Evolutionary conservation across 2,888 invertebrate species (phyloP), one percentile per base, ranked within the genome.

Genomic region (Abrostola tripartita): DNA sequence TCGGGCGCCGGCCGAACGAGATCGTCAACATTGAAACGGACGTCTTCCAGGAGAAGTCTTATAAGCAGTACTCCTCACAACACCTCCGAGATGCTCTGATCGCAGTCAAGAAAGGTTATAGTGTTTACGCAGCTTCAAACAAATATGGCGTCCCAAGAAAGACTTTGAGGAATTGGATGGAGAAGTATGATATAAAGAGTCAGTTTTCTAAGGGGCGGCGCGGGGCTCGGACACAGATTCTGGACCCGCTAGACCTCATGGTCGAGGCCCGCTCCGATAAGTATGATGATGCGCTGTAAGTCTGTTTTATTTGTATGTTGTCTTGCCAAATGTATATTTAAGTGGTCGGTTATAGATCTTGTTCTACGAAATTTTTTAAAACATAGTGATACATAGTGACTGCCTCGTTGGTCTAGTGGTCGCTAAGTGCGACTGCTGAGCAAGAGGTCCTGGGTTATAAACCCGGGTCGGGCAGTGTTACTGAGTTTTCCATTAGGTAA

Each of bases 131-230:
- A 0, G 95, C 95, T 0, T 95, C 95, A 0, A 95, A 95, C 65
- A 95, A 95, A 49, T 95, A 91, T 67, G 95, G 95, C 0, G 95
- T 95, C 36, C 95, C 95, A 1, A 87, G 95, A 80, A 95, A 95
- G 63, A 95, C 95, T 37, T 83, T 95, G 36, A 81, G 95, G 60
- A 95, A 95, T 82, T 95, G 95, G 94, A 95, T 95, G 95, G 95
- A 95, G 58, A 95, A 95, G 64, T 95, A 95, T 68, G 94, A 95
- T 78, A 95, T 95, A 40, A 94, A 95, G 79, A 95, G 95, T 75
- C 95, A 95, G 81, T 95, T 94, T 74, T 95, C 95, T 0, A 93
- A 94, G 78, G 95, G 95, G 0, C 83, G 95, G 0, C 90, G 95
- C 0, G 95, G 95, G 0, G 81, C 92, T 0, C 83, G 93, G 47